Evolutionary conservation across 1,140 invertebrate genomes (phyloP).

Genomic region (Aphaenogaster floridana): DNA sequence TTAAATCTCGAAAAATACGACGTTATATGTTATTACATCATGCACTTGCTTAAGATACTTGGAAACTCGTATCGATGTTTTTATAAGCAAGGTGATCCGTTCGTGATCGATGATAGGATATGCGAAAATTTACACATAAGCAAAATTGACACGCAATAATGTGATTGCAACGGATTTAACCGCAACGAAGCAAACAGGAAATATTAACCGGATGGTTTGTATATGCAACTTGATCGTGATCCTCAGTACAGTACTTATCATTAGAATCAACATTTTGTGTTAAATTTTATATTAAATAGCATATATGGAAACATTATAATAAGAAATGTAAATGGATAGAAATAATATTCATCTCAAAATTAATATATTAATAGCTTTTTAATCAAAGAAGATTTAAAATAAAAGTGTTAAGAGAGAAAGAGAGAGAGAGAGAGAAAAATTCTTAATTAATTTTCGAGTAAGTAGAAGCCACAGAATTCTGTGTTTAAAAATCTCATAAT

Average conservation of each 20-base stretch:
- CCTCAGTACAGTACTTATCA: neutral
- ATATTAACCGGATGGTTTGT: constrained; percentile 40
- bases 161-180: constrained; percentile 13
- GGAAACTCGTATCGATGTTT: constrained; percentile 28
- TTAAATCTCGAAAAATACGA: neutral
- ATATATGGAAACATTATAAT: neutral
- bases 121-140: constrained; percentile 29
- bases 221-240: constrained; percentile 7
- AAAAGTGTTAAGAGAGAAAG: neutral
- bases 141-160: constrained; percentile 38
- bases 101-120: constrained; percentile 27
- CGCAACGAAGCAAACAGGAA: constrained; percentile 27
- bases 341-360: neutral
- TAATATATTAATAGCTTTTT: neutral
- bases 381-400: neutral
- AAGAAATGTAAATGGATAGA: neutral
- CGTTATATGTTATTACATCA: constrained; percentile 13
- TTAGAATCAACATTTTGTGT: neutral
- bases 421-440: neutral
- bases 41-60: constrained; percentile 1
- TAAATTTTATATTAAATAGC: neutral
- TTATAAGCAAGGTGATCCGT: neutral
- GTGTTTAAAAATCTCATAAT: neutral
- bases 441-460: constrained; percentile 8
- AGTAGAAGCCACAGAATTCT: neutral